phyloP scores from a whole-genome alignment of 2,113 vertebrate genomes.

The Pungitius pungitius region DNA sequence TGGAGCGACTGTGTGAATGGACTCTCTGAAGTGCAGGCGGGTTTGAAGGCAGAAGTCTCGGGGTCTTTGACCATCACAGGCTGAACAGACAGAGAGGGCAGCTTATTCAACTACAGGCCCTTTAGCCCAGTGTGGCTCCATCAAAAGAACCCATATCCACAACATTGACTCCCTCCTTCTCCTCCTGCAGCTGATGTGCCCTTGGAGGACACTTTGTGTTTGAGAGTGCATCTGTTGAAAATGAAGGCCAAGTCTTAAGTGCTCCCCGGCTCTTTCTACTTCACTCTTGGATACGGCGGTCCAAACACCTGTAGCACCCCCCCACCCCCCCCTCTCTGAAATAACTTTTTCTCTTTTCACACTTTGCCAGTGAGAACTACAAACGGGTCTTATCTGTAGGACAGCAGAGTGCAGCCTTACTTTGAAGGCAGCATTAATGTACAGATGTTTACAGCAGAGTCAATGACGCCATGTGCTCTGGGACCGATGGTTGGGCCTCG shows the following conservation, averaged over 20 bases:
- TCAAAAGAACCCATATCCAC: constrained; percentile 68
- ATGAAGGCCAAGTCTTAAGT: constrained; percentile 51
- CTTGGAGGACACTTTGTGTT: constrained; percentile 61
- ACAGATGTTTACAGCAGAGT: constrained; percentile 30
- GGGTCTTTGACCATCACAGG: constrained; percentile 67
- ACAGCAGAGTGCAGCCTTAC: constrained; percentile 45
- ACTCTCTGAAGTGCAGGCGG: constrained; percentile 72
- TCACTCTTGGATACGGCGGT: constrained; percentile 45
- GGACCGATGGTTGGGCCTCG: not conserved
- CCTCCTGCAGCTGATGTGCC: constrained; percentile 52
- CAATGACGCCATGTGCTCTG: constrained; percentile 18
- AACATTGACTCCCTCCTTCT: constrained; percentile 47
- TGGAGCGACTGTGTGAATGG: constrained; percentile 62
- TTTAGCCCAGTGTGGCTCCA: constrained; percentile 65
- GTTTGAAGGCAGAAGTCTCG: constrained; percentile 71
- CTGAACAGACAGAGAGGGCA: constrained; percentile 66
- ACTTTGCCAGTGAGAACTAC: constrained; percentile 50
- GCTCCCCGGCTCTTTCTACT: constrained; percentile 42
- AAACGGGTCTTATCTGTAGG: constrained; percentile 55
- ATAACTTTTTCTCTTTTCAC: constrained; percentile 42
- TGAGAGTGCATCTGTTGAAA: constrained; percentile 51
- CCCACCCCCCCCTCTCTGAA: constrained; percentile 51
- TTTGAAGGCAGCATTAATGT: constrained; percentile 55
- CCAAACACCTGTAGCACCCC: constrained; percentile 60
- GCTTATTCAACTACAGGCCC: constrained; percentile 56